phyloP scores from a whole-genome alignment of 2,797 vertebrate species.

The Sebastolobus alascanus region DNA sequence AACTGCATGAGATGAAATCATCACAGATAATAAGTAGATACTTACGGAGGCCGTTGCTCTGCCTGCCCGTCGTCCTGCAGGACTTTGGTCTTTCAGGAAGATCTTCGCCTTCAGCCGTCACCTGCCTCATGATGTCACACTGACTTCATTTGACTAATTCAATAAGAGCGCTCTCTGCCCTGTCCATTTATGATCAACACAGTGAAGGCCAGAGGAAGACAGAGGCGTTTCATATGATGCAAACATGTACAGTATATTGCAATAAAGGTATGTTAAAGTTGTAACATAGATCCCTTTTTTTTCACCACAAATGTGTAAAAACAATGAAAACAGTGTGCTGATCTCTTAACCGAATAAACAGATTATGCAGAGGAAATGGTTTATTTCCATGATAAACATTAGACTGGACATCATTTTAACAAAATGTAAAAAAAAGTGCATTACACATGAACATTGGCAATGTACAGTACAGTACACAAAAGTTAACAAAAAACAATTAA shows the following conservation, averaged over 20 bases:
- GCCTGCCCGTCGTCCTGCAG: slow-evolving; percentile 23
- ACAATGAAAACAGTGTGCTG: neutral
- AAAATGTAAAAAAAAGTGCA: slow-evolving; percentile 90
- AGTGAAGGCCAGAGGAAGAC: slow-evolving; percentile 19
- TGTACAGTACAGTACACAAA: slow-evolving; percentile 88
- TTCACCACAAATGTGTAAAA: neutral
- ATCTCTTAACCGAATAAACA: neutral
- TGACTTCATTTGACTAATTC: slow-evolving; percentile 82
- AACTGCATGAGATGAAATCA: neutral
- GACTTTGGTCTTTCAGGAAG: slow-evolving; percentile 50
- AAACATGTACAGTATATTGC: neutral
- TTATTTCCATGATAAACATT: slow-evolving; percentile 92
- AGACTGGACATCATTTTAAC: slow-evolving; percentile 89
- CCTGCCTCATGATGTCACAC: slow-evolving; percentile 76
- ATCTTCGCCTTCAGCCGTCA: slow-evolving; percentile 51
- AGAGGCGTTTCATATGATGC: slow-evolving; percentile 11
- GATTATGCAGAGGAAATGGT: slow-evolving; percentile 83
- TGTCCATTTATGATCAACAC: slow-evolving; percentile 26
- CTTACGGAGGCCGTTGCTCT: slow-evolving; percentile 56
- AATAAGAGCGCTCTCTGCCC: slow-evolving; percentile 67
- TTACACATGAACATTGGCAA: slow-evolving; percentile 86
- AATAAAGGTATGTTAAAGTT: neutral
- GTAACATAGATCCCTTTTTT: neutral
- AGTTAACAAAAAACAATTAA: slow-evolving; percentile 68
- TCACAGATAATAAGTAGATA: slow-evolving; percentile 28